Percentiles rank a stretch among this genome's conserved stretches.
These are phyloP conservation scores for Hirtodrosophila histrioides DNA, from an alignment of 2,888 invertebrate genomes.

Conservation along the genomic window DNA sequence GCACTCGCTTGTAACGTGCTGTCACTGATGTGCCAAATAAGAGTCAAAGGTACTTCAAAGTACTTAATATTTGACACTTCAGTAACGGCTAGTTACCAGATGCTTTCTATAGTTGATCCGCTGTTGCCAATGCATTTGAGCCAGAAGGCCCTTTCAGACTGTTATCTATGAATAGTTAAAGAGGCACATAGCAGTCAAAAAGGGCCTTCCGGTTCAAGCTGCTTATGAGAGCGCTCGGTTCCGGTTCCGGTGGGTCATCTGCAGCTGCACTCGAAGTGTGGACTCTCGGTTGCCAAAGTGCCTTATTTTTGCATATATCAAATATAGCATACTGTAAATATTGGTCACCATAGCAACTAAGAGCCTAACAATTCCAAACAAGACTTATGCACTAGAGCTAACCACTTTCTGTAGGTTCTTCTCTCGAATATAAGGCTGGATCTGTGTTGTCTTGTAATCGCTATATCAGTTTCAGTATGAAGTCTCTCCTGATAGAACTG, in stretches of 20 bases:
- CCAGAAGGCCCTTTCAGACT: conserved; percentile 45
- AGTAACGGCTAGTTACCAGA: conserved; percentile 53
- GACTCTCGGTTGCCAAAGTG: conserved; percentile 18
- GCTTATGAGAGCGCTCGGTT: not conserved
- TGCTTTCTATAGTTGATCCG: conserved; percentile 8
- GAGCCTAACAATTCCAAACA: conserved; percentile 9
- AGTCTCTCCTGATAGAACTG: no score
- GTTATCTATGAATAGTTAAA: conserved; percentile 37
- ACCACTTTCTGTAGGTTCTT: no score
- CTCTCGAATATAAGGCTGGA: no score
- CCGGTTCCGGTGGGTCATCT: not conserved
- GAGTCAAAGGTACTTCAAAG: conserved; percentile 17
- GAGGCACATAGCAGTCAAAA: conserved; percentile 39
- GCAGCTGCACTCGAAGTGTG: conserved; percentile 1
- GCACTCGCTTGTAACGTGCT: conserved; percentile 37
- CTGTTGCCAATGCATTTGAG: conserved; percentile 19
- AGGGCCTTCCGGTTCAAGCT: not conserved
- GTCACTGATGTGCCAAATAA: conserved; percentile 61
- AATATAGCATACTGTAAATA: conserved; percentile 1
- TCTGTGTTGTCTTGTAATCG: no score
- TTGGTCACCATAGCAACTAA: conserved; percentile 17
- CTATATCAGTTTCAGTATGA: no score
- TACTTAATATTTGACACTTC: conserved; percentile 55
- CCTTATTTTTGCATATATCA: conserved; percentile 11
- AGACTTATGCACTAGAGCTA: no score